Base-by-base conservation (phyloP, 2,113 vertebrate genomes). In the Fulmarus glacialis region DNA sequence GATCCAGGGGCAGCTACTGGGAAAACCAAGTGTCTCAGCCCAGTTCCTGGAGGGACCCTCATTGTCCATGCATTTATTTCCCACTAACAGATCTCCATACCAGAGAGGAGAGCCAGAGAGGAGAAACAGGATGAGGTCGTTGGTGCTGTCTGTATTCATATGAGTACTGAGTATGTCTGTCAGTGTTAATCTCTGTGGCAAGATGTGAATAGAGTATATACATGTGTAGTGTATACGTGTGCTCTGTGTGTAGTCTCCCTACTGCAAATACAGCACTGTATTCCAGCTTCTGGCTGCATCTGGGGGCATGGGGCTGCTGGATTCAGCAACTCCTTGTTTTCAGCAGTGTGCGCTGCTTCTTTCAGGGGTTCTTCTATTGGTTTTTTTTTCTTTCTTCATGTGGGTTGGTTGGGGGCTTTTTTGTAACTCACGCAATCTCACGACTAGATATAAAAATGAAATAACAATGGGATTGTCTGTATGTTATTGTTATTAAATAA, bases 341-440 rank as follows among this genome's bases (percentile, higher is more conserved):
- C 17, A 42, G 48, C 17, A 56, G 14, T 6, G 8, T 7, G 7
- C 0, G 1, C 26, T 71, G 3, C 23, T 23, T 58, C 18, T 22
- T 91, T 71, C 56, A 63, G 56, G 27, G 14, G 6, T 32, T 58
- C 32, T 58, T 52, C 45, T 43, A 26, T 15, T 48, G 15, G 34
- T 3, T 11, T 56, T 56, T 16, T 13, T 47, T 59, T 40, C 40
- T 43, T 24, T 24, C 18, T 47, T 47, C 19, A 8, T 72, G 12
- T 47, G 29, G 3, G 9, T 55, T 27, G 4, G 15, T 20, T 30
- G 10, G 22, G 22, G 8, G 8, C 4, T 38, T 55, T 68, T 62
- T 36, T 23, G 22, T 36, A 88, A 89, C 27, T 42, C 26, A 91
- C 4, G 2, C 21, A 48, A 45, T 42, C n/a, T 62, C 32, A 68